Evolutionary conservation across 2,113 vertebrate species (phyloP), one percentile per base, ranked within the genome.

Genomic region (Heterotilapia buettikoferi): DNA sequence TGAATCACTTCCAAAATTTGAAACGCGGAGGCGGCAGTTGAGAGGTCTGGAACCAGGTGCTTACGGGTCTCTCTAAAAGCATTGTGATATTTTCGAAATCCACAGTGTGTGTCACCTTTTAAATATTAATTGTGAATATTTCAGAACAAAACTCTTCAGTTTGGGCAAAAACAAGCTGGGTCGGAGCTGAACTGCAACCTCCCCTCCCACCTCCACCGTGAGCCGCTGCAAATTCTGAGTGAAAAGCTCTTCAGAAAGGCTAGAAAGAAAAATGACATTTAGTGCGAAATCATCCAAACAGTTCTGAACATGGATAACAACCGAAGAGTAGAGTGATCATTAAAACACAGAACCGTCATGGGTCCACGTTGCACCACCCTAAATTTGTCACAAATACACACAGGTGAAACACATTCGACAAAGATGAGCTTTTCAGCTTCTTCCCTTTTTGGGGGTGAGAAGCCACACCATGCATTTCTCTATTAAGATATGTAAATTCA

Each of bases 401-500:
- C 8, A 31, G 26, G 12, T 52, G 68, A 78, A 82, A 59, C 85
- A 82, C 83, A 59, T 82, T 83, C 53, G 73, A 68, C 33, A 73
- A 87, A 86, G 84, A 88, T 86, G 83, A 88, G 84, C 73, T 71
- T 61, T 87, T 78, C 84, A 47, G 85, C 82, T 59, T 59, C 54
- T 45, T 71, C 79, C 79, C 73, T 21, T 78, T 82, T 81, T 19
- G 9, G 24, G 16, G 71, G 52, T 68, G 76, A 36, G 79, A 80
- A 91, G 82, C 66, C 31, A 24, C 82, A 88, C 61, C 86, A 79
- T 89, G 91, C 84, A 80, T 92, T 94, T 90, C 91, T 91, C 91
- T 53, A 94, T 94, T 95, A 94, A 93, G 87, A 95, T 94, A 93
- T 95, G 93, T 91, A 92, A 95, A 95, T 93, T 94, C 83, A 88